Base-by-base conservation (phyloP, 1,140 invertebrate species). In the Gerris buenoi region DNA sequence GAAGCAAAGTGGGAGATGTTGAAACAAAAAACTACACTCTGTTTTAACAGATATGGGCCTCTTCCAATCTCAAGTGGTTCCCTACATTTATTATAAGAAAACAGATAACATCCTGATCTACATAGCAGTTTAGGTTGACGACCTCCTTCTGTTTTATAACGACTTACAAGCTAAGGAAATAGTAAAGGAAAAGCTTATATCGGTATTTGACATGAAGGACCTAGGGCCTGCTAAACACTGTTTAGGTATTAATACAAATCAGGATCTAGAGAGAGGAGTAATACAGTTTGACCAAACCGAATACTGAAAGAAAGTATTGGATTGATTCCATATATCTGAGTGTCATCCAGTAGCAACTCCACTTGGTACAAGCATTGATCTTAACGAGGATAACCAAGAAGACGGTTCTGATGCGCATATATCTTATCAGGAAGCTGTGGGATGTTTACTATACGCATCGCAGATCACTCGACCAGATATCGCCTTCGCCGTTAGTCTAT, bases 401-500 rank as follows among this genome's bases (percentile, higher is more conserved):
- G 5, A 5, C 33, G 18, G 18, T 10, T 46, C 33, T 46, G 33
- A 46, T 46, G 33, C 5, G 18, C 5, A 46, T 46, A 46, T 64
- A 25, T 73, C 72, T 3, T 79, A 74, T 66, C 63, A 73, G 23
- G 74, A 77, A 65, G 62, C 74, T 0, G 71, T 79, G 5, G 75
- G 78, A 25, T 56, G 72, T 0, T 66, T 80, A 2, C 70, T 78
- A 58, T 80, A 77, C 65, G 10, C 76, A 1, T 57, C 76, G 0
- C 27, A 71, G 1, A 72, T 65, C 28, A 78, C 77, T 1, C 69
- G 77, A 67, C 77, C 78, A n/a, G 76, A 80, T 67, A 76, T 80
- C 22, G 15, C 72, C 5, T 25, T 70, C 18, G 62, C 74, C 10
- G 73, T 76, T 0, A 69, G 62, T 33, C 33, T 68, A 22, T 27